phyloP scores from a whole-genome alignment of 2,797 vertebrate species.

The Psittacula echo region DNA sequence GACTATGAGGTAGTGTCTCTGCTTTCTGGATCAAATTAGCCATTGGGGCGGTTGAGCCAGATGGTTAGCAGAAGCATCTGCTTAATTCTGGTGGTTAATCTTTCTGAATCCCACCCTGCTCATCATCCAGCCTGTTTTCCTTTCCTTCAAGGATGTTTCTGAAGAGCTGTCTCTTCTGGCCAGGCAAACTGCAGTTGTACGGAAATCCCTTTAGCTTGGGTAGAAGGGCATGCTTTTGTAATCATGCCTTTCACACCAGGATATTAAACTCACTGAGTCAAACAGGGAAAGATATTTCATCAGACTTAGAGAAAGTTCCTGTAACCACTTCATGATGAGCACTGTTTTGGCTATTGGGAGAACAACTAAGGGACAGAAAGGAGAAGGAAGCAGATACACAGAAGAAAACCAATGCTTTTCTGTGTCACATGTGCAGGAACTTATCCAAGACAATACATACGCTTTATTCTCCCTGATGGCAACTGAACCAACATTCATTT shows the following conservation, averaged over 20 bases:
- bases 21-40: conserved; percentile 42
- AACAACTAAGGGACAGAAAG: not conserved
- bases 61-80: conserved; percentile 11
- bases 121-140: not conserved
- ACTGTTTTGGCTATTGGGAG: not conserved
- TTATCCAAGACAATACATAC: not conserved
- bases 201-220: not conserved
- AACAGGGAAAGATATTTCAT: not conserved
- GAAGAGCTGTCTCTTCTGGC: not conserved
- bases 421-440: not conserved
- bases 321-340: not conserved
- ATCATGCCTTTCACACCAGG: not conserved
- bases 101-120: not conserved
- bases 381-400: not conserved
- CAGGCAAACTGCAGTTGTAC: not conserved
- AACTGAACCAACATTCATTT: not conserved
- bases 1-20: conserved; percentile 55
- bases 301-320: not conserved
- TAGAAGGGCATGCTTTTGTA: not conserved
- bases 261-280: not conserved
- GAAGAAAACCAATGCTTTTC: not conserved
- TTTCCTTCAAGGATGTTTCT: not conserved
- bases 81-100: conserved; percentile 13
- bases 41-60: not conserved
- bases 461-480: not conserved